These are phyloP conservation scores for Aurelia aurita complex sp. Pacific DNA, from an alignment of 30 jellyfish, hydroid and myxozoan species.

Conservation along the genomic window DNA sequence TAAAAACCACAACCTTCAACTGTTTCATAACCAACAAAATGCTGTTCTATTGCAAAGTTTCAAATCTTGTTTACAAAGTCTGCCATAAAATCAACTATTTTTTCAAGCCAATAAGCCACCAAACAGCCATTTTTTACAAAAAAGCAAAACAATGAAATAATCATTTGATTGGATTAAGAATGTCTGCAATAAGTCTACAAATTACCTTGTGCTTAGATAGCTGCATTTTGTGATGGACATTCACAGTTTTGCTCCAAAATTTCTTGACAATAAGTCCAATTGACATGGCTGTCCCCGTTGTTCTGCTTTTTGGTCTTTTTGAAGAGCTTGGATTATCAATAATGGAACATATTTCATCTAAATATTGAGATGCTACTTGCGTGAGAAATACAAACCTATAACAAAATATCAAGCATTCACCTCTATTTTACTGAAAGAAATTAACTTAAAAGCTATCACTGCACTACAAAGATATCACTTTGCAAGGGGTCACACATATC, in stretches of 20 bases:
- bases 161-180: neutral
- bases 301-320: slow-evolving; percentile 55
- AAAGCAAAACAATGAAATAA: neutral
- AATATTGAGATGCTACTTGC: slow-evolving; percentile 62
- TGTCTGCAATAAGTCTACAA: neutral
- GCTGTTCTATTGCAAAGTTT: too few relatives aligned
- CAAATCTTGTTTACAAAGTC: too few relatives aligned
- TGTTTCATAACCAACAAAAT: too few relatives aligned
- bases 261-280: slow-evolving; percentile 82
- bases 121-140: neutral
- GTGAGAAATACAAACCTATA: slow-evolving; percentile 70
- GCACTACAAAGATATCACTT: too few relatives aligned
- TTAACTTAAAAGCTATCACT: too few relatives aligned
- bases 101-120: too few relatives aligned
- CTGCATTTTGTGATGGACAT: slow-evolving; percentile 35
- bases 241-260: slow-evolving; percentile 78
- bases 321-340: neutral
- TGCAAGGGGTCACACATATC: too few relatives aligned
- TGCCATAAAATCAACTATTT: too few relatives aligned
- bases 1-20: too few relatives aligned
- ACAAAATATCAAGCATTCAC: neutral
- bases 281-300: slow-evolving; percentile 81
- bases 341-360: slow-evolving; percentile 35
- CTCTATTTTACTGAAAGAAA: too few relatives aligned
- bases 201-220: slow-evolving; percentile 35